Evolutionary conservation across 2,113 vertebrate species (phyloP), one percentile per base, ranked within the genome.

Genomic region (Leptobrachium ailaonicum): DNA sequence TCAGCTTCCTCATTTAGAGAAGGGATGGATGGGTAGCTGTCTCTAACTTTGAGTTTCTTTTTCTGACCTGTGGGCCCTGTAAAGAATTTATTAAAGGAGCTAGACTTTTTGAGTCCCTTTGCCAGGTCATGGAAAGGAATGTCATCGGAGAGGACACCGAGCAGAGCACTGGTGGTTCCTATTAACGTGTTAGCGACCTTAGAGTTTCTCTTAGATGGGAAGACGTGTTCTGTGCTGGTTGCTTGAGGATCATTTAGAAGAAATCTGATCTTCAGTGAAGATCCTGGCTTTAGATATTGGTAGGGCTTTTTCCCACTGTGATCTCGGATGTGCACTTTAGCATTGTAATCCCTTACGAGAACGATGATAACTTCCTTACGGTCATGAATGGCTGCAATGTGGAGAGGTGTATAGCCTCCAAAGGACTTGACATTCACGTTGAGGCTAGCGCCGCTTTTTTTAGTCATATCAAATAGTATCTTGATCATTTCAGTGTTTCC

Each of bases 351-450:
- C 4, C 73, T 86, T 32, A 98, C 94, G 78, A 99, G 86, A 85
- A 91, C 87, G 63, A 68, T 82, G 0, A 96, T 91, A 14, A 95
- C 62, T 40, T 90, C 90, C 77, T 92, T 91, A 67, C 87, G 94
- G 79, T 91, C 84, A 5, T 99, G 97, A 64, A 98, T 86, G 0
- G 95, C 95, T 0, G 97, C 97, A 5, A 99, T 88, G 88, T 99
- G 97, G 43, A 99, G 83, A 0, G 96, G 93, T 0, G 97, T 99
- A 90, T 99, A 99, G 0, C 97, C 97, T 0, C 95, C 92, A 0
- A 94, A 89, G 0, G 96, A 91, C 82, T 90, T 93, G 9, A 87
- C 86, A 2, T 99, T 94, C 58, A 99, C 78, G 6, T 98, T 89
- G 2, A 96, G 2, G 0, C 60, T 88, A 0, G 84, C 40, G 0